phyloP scores from a whole-genome alignment of 2,888 invertebrate genomes.

The Notodonta ziczac region DNA sequence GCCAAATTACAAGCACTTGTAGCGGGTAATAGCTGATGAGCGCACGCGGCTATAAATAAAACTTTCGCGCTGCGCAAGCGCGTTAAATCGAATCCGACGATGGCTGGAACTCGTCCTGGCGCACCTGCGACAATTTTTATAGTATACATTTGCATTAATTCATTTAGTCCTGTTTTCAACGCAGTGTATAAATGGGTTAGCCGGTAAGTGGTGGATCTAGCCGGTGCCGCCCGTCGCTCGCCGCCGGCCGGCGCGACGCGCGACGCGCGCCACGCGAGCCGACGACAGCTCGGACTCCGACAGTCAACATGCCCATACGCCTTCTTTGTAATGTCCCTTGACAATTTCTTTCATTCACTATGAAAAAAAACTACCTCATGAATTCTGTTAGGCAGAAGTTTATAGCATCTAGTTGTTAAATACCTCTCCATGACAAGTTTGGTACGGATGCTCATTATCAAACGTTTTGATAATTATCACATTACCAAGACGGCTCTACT shows the following conservation, averaged over 20 bases:
- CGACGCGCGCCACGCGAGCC: constrained; percentile 37
- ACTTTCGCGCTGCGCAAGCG: constrained; percentile 74
- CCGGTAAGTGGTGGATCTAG: constrained; percentile 80
- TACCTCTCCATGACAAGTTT: too few relatives aligned
- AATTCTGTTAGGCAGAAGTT: background rate
- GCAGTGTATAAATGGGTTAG: constrained; percentile 81
- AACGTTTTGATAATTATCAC: too few relatives aligned
- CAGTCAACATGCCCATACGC: constrained; percentile 35
- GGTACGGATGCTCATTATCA: too few relatives aligned
- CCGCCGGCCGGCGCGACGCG: constrained; percentile 20
- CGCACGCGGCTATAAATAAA: constrained; percentile 76
- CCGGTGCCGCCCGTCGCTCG: constrained; percentile 40
- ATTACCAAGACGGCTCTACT: too few relatives aligned
- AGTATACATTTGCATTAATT: constrained; percentile 85
- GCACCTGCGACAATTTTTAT: constrained; percentile 85
- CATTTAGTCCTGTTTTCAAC: constrained; percentile 82
- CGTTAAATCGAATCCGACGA: constrained; percentile 81
- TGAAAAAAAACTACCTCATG: constrained; percentile 4
- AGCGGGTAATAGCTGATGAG: constrained; percentile 59
- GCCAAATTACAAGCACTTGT: constrained; percentile 36
- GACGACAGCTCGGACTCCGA: constrained; percentile 42
- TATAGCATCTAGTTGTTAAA: too few relatives aligned
- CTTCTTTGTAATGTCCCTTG: constrained; percentile 19
- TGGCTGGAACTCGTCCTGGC: constrained; percentile 77
- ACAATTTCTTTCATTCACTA: constrained; percentile 21